Percentiles rank a stretch among this genome's conserved stretches.
phyloP scores from a whole-genome alignment of 2,888 invertebrate species.

The Thymelicus lineola region DNA sequence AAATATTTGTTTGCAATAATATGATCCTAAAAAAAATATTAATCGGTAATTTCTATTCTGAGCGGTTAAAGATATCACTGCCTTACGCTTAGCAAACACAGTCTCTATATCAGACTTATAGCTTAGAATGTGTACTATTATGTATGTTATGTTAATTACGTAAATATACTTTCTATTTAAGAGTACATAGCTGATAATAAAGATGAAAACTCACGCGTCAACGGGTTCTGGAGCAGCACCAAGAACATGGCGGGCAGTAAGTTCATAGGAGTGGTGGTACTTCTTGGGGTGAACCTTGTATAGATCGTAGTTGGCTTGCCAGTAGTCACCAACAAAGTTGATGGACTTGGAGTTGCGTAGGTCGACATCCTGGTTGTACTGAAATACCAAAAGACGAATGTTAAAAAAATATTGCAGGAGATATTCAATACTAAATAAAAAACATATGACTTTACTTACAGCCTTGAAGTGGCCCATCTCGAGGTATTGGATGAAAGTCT shows the following conservation, averaged over 20 bases:
- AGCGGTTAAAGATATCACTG: too few species aligned
- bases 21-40: too few species aligned
- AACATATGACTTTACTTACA: slow-evolving; percentile 63
- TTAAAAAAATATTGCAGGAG: background rate
- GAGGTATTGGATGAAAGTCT: slow-evolving; percentile 77
- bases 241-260: slow-evolving; percentile 79
- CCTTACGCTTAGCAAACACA: too few species aligned
- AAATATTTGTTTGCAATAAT: too few species aligned
- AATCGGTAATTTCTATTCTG: too few species aligned
- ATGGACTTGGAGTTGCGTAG: slow-evolving; percentile 73
- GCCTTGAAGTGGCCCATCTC: slow-evolving; percentile 86
- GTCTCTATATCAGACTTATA: too few species aligned
- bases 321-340: slow-evolving; percentile 65
- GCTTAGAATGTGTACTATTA: too few species aligned
- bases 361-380: slow-evolving; percentile 68
- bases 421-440: background rate
- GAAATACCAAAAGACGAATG: slow-evolving; percentile 41
- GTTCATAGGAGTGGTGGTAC: slow-evolving; percentile 84
- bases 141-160: too few species aligned
- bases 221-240: slow-evolving; percentile 47
- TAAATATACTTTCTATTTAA: too few species aligned
- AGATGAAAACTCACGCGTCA: slow-evolving; percentile 53
- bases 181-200: too few species aligned
- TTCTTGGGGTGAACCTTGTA: slow-evolving; percentile 60
- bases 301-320: slow-evolving; percentile 84